phyloP scores from a whole-genome alignment of 2,113 vertebrate genomes.

The Pomatorhinus ruficollis region DNA sequence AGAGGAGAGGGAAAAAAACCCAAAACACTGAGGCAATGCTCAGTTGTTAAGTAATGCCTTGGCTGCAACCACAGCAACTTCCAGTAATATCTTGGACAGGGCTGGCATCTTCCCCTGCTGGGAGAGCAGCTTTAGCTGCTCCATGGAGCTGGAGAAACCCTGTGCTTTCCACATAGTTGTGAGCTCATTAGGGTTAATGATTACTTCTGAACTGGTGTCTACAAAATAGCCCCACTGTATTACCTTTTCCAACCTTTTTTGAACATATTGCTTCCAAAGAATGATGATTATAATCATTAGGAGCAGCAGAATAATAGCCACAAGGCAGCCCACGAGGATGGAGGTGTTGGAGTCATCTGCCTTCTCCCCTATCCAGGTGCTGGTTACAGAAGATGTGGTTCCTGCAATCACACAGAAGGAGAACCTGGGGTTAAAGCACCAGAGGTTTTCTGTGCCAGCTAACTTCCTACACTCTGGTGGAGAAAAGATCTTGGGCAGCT shows the following conservation, averaged over 20 bases:
- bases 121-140: not conserved
- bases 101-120: conserved; percentile 6
- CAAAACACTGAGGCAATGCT: not conserved
- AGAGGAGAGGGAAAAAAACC: not conserved
- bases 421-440: not conserved
- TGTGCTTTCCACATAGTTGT: not conserved
- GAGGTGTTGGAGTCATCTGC: conserved; percentile 80
- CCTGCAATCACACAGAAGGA: conserved; percentile 39
- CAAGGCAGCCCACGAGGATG: conserved; percentile 87
- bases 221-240: not conserved
- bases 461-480: not conserved
- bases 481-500: not conserved
- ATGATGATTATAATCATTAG: conserved; percentile 88
- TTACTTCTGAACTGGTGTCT: not conserved
- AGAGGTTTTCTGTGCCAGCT: not conserved
- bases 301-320: conserved; percentile 90
- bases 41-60: not conserved
- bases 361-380: conserved; percentile 56
- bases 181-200: not conserved
- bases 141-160: not conserved
- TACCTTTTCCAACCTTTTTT: conserved; percentile 91
- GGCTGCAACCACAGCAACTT: conserved; percentile 3
- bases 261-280: conserved; percentile 90
- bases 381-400: conserved; percentile 68
- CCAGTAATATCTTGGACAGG: conserved; percentile 26